Evolutionary conservation across 2,888 invertebrate genomes (phyloP).

Genomic region (Limnephilus lunatus): DNA sequence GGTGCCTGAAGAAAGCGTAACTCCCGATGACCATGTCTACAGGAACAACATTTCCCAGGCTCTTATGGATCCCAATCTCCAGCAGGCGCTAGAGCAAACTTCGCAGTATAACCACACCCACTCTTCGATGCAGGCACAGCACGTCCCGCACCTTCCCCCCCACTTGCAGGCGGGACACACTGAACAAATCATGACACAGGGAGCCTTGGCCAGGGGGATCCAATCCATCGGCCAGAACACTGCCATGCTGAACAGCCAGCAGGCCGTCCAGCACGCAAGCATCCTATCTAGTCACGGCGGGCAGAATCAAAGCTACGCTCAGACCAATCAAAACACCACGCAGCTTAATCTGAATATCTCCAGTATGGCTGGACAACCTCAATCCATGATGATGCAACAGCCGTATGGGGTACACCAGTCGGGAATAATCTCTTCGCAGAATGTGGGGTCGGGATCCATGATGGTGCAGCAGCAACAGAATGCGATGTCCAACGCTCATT

Average conservation of each 20-base stretch:
- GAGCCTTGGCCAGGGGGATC: constrained; percentile 40
- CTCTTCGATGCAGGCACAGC: constrained; percentile 70
- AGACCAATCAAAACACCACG: constrained; percentile 23
- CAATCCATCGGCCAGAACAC: constrained; percentile 43
- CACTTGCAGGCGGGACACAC: constrained; percentile 69
- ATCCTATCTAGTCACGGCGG: constrained; percentile 49
- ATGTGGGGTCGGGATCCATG: constrained; percentile 12
- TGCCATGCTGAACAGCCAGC: constrained; percentile 42
- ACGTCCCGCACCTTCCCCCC: constrained; percentile 71
- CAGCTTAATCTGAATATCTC: constrained; percentile 42
- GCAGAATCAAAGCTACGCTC: constrained; percentile 49
- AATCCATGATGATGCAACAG: constrained; percentile 60
- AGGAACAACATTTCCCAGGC: constrained; percentile 59
- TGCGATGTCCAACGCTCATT: constrained; percentile 50
- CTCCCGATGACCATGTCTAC: constrained; percentile 61
- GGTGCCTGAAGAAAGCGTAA: constrained; percentile 78
- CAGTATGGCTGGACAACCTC: constrained; percentile 51
- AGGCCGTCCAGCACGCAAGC: constrained; percentile 34
- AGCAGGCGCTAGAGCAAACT: constrained; percentile 71
- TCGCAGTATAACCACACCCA: constrained; percentile 70
- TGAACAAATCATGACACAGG: constrained; percentile 62
- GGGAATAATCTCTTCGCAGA: constrained; percentile 53
- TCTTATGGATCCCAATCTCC: constrained; percentile 61
- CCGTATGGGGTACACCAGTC: constrained; percentile 53
- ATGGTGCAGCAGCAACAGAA: constrained; percentile 48